These are phyloP conservation scores for Cassiopea andromeda DNA, from an alignment of 30 jellyfish, hydroid and myxozoan genomes.

Conservation along the genomic window DNA sequence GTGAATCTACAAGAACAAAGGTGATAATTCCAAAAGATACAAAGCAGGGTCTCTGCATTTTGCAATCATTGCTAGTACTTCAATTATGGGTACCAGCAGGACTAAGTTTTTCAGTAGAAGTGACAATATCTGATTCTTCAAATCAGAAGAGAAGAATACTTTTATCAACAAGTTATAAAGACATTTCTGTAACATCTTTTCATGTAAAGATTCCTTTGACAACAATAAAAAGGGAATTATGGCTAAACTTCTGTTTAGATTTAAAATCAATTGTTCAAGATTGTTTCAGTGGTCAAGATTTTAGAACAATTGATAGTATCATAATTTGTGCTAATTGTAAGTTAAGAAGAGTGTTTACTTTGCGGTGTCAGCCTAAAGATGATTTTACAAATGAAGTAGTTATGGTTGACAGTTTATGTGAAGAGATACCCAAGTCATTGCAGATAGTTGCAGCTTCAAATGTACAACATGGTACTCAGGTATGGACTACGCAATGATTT, in stretches of 20 bases:
- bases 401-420: neutral
- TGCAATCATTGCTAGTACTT: constrained; percentile 77
- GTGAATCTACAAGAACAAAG: constrained; percentile 86
- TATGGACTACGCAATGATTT: neutral
- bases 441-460: constrained; percentile 49
- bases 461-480: constrained; percentile 61
- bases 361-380: constrained; percentile 73
- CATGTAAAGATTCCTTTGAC: constrained; percentile 89
- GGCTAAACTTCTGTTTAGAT: constrained; percentile 90
- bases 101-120: constrained; percentile 74
- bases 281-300: constrained; percentile 65
- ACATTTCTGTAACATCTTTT: constrained; percentile 81
- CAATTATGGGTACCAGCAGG: constrained; percentile 76
- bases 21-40: constrained; percentile 81
- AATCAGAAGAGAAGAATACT: constrained; percentile 79
- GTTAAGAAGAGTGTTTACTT: constrained; percentile 77
- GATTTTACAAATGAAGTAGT: neutral
- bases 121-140: constrained; percentile 48
- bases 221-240: constrained; percentile 43
- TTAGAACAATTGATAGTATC: constrained; percentile 67
- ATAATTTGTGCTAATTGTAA: constrained; percentile 83
- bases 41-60: constrained; percentile 62
- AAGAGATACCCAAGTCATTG: constrained; percentile 60
- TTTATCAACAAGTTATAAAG: constrained; percentile 78
- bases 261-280: constrained; percentile 59